phyloP scores from a whole-genome alignment of 2,797 vertebrate species.

The Pantherophis vulpinus region DNA sequence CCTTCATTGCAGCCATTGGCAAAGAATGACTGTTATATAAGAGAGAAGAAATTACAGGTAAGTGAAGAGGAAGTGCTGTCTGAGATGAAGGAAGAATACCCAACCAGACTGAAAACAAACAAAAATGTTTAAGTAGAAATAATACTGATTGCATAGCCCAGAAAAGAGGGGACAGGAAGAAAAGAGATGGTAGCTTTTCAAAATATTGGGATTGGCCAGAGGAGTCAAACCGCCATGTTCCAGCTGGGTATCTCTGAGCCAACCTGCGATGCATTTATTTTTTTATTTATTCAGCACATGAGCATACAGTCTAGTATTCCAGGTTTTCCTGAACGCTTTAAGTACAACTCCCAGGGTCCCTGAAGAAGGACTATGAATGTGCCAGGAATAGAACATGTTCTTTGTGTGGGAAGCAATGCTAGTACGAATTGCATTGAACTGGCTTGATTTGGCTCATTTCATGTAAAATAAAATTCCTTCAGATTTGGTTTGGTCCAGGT shows the following conservation, averaged over 20 bases:
- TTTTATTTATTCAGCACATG: background rate
- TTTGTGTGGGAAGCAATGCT: background rate
- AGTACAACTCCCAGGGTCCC: background rate
- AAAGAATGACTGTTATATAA: conserved; percentile 19
- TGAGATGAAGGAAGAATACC: conserved; percentile 41
- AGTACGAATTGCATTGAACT: background rate
- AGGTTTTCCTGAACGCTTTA: background rate
- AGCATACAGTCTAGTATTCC: background rate
- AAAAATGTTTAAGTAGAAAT: conserved; percentile 61
- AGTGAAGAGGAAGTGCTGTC: conserved; percentile 49
- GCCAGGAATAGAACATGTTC: background rate
- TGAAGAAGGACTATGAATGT: background rate
- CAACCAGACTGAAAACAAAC: conserved; percentile 58
- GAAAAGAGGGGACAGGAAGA: conserved; percentile 55
- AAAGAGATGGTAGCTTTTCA: conserved; percentile 51
- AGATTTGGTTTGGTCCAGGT: background rate
- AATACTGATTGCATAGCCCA: conserved; percentile 31
- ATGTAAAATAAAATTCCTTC: background rate
- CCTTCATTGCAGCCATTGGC: fast-evolving
- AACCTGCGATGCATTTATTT: background rate
- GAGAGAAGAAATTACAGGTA: conserved; percentile 53
- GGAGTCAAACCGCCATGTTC: conserved; percentile 28
- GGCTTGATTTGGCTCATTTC: background rate
- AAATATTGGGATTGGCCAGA: conserved; percentile 39
- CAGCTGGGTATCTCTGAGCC: too few relatives aligned